Percentiles rank a stretch among this genome's conserved stretches.
These are phyloP conservation scores for Geotrypetes seraphini DNA, from an alignment of 2,797 vertebrate genomes.

Conservation along the genomic window DNA sequence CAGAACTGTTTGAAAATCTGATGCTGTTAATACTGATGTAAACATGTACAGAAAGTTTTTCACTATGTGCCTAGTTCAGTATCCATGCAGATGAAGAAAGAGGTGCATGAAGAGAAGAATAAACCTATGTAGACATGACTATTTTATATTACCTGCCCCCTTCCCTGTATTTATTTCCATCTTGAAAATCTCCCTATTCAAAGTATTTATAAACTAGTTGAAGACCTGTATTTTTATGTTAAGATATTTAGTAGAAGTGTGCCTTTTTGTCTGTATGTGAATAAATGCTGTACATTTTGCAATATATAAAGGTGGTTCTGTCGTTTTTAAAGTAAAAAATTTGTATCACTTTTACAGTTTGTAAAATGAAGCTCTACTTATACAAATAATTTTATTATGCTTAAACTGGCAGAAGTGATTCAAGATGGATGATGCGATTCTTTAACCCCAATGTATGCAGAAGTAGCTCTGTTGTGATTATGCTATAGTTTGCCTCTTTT, in stretches of 20 bases:
- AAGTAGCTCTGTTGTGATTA: too few relatives aligned
- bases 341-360: too few relatives aligned
- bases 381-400: too few relatives aligned
- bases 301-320: too few relatives aligned
- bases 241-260: constrained; percentile 70
- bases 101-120: constrained; percentile 62
- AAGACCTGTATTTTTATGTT: constrained; percentile 74
- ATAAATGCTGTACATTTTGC: constrained; percentile 78
- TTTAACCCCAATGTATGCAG: too few relatives aligned
- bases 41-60: constrained; percentile 63
- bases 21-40: constrained; percentile 51
- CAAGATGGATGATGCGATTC: too few relatives aligned
- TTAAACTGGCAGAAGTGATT: too few relatives aligned
- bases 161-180: constrained; percentile 68
- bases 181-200: too few relatives aligned
- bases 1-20: constrained; percentile 25
- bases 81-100: constrained; percentile 58
- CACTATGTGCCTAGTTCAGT: constrained; percentile 71
- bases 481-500: too few relatives aligned
- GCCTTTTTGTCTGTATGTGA: constrained; percentile 75
- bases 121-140: constrained; percentile 69
- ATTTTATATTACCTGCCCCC: constrained; percentile 71
- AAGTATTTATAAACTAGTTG: constrained; percentile 74
- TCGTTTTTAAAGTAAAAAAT: too few relatives aligned
- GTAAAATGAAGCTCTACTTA: too few relatives aligned